phyloP scores from a whole-genome alignment of 2,113 vertebrate species.

The Lepus europaeus region DNA sequence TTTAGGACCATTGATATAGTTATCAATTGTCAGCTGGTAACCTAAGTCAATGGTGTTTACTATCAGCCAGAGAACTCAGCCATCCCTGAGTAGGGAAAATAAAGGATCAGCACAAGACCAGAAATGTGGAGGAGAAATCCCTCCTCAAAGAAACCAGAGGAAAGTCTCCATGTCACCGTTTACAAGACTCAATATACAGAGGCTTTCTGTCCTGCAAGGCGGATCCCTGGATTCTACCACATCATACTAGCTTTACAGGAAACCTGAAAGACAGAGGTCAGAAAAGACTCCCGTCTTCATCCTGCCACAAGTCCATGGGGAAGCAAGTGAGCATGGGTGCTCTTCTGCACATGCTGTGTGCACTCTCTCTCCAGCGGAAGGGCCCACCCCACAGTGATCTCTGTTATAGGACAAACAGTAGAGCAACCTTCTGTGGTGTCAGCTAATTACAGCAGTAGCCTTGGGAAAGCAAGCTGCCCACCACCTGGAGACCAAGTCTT shows the following conservation, averaged over 20 bases:
- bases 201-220: not conserved
- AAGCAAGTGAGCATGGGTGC: not conserved
- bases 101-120: not conserved
- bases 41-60: not conserved
- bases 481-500: not conserved
- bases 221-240: not conserved
- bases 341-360: too few relatives aligned
- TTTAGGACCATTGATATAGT: not conserved
- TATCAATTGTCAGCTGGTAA: too few relatives aligned
- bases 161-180: not conserved
- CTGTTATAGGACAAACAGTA: not conserved
- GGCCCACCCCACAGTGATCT: not conserved
- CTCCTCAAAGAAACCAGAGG: not conserved
- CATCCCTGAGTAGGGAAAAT: not conserved
- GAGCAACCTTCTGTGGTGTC: not conserved
- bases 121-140: not conserved
- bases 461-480: not conserved
- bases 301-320: not conserved
- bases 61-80: not conserved
- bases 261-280: not conserved
- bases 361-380: not conserved
- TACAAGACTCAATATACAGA: not conserved
- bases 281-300: not conserved
- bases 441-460: not conserved
- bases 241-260: not conserved